phyloP scores from a whole-genome alignment of 1,140 invertebrate genomes.

The Augochlora pura region DNA sequence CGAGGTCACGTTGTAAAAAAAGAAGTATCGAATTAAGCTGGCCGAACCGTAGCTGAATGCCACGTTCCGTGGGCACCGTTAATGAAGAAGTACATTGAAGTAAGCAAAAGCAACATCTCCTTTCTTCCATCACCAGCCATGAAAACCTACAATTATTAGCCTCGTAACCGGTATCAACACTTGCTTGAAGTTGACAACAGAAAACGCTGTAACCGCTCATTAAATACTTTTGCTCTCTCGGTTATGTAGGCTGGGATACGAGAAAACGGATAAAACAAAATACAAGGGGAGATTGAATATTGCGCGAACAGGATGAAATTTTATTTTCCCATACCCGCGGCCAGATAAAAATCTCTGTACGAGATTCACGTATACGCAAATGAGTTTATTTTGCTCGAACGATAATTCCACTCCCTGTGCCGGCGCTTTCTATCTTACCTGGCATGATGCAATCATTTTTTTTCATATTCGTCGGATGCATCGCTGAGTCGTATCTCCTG shows the following conservation, averaged over 20 bases:
- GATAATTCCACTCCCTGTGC: background rate
- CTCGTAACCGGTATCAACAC: conserved; percentile 42
- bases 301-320: conserved; percentile 3
- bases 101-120: conserved; percentile 27
- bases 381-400: background rate
- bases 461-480: no score
- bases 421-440: no score
- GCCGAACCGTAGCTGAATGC: background rate
- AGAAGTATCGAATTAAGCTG: conserved; percentile 2
- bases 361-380: background rate
- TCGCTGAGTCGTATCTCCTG: no score
- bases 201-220: conserved; percentile 33
- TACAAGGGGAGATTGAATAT: conserved; percentile 31
- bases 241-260: conserved; percentile 14
- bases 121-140: conserved; percentile 35
- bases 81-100: conserved; percentile 36
- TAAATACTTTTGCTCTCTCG: conserved; percentile 38
- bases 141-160: conserved; percentile 39
- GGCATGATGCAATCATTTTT: no score
- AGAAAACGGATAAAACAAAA: conserved; percentile 21
- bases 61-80: background rate
- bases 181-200: conserved; percentile 37
- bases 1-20: background rate
- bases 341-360: background rate
- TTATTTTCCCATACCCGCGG: background rate